Evolutionary conservation across 2,888 invertebrate species (phyloP), one percentile per base, ranked within the genome.

Genomic region (Stenoptilia bipunctidactyla): DNA sequence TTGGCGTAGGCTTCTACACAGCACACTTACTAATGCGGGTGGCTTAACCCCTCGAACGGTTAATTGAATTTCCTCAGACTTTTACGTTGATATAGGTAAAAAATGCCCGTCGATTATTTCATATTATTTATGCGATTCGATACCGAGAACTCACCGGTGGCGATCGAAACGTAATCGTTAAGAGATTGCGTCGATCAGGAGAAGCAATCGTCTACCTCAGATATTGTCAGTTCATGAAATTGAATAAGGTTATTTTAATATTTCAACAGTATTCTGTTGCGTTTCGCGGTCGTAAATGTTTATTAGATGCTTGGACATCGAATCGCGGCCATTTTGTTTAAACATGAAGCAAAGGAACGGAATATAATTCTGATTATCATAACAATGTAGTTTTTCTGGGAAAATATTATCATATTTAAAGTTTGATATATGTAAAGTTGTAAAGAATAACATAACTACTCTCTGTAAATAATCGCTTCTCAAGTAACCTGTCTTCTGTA

Each of bases 91-190:
- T 20, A 20, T 20, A 20, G 20, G 20, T 20, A 20, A 20, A 20
- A 20, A 20, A 20, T 5, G 20, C 20, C 45, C n/a, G 48, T 47
- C 38, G 51, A 55, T 55, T 55, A 60, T 58, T 61, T 58, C 54
- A 45, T 54, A 46, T 58, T 68, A 66, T 68, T 66, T 65, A 67
- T 65, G 61, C 54, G 57, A 56, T 42, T 47, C 36, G 46, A 47
- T 68, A 62, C 67, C 49, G 41, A 40, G 66, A 67, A 65, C 54
- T 54, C 56, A 39, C 45, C 53, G 58, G 58, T 51, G 61, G 58
- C 55, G 50, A 53, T 43, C 52, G 47, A 45, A 49, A 47, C 46
- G 53, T 66, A 64, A 65, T 64, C 52, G 58, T 44, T 45, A 51
- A 49, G 52, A 66, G 65, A 66, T 63, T 64, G 56, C 56, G 42